Conservation (phyloP, 2,113 vertebrate species). For the Macquaria australasica region DNA sequence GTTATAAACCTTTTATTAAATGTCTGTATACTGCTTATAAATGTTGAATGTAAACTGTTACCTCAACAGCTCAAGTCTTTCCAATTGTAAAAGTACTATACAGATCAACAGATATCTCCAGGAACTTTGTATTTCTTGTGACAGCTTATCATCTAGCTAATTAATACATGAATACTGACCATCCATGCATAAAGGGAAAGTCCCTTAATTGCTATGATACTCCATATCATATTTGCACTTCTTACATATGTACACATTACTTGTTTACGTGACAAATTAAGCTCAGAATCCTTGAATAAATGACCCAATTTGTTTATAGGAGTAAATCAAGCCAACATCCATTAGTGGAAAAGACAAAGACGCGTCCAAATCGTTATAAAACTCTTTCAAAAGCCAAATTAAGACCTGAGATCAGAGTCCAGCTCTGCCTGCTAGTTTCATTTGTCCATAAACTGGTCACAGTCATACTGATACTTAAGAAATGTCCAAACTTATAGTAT, state of each 20-base stretch:
- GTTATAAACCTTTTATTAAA: too few relatives aligned
- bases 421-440: not conserved
- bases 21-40: too few relatives aligned
- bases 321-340: not conserved
- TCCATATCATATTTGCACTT: not conserved
- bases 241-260: not conserved
- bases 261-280: not conserved
- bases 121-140: too few relatives aligned
- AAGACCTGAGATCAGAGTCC: conserved; percentile 6
- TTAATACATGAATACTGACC: not conserved
- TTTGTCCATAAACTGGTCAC: not conserved
- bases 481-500: not conserved
- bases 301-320: not conserved
- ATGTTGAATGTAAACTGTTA: too few relatives aligned
- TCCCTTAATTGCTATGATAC: not conserved
- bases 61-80: too few relatives aligned
- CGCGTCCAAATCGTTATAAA: not conserved
- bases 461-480: not conserved
- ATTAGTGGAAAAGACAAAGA: not conserved
- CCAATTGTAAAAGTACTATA: too few relatives aligned
- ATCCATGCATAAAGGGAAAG: not conserved
- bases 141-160: not conserved
- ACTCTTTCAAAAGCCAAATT: not conserved
- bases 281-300: not conserved
- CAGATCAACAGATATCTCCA: not conserved